Evolutionary conservation across 2,113 vertebrate genomes (phyloP), one percentile per base, ranked within the genome.

Genomic region (Myanophis thanlyinensis): DNA sequence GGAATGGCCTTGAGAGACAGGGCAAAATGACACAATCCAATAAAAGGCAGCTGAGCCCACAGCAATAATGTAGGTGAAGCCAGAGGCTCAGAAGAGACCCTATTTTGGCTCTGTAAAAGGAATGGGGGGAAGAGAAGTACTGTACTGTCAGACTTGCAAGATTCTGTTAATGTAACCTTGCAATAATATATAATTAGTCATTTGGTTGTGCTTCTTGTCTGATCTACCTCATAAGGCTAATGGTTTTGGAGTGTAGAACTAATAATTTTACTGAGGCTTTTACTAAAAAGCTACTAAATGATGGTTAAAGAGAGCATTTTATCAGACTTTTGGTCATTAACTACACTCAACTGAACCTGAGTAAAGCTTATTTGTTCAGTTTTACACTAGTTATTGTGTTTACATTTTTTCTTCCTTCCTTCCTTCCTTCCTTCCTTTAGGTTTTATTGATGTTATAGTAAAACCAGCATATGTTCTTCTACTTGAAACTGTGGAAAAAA

Each of bases 371-470:
- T 88, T 88, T 27, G 67, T n/a, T 87, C 22, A 88, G 15, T 18
- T 30, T 59, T 20, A 86, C 86, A 48, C 44, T n/a, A 53, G 3
- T 1, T 1, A 11, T 59, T 44, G 4, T 86, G 53, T 44, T 52
- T 59, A 46, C 5, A 54, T 49, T 46, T 86, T 27, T 47, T 30
- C 44, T 87, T 87, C 52, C 13, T 48, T 85, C 22, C 11, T 88
- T 40, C 62, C 44, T 87, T 87, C 52, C 13, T 48, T 85, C 22
- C 11, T 88, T 40, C 62, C 49, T 93, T 20, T 80, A 93, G 92
- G 52, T 47, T 93, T 93, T 62, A 62, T 93, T 30, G 80, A 93
- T 5, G 8, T 90, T 80, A 93, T 93, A 13, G 53, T 86, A 49
- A 85, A 85, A 51, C 92, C 92, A 51, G 4, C 30, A 35, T 93